A percentile compares a stretch with the other conserved stretches of the same genome.
phyloP scores from a whole-genome alignment of 1,140 invertebrate species.

The Zaprionus vittiger region DNA sequence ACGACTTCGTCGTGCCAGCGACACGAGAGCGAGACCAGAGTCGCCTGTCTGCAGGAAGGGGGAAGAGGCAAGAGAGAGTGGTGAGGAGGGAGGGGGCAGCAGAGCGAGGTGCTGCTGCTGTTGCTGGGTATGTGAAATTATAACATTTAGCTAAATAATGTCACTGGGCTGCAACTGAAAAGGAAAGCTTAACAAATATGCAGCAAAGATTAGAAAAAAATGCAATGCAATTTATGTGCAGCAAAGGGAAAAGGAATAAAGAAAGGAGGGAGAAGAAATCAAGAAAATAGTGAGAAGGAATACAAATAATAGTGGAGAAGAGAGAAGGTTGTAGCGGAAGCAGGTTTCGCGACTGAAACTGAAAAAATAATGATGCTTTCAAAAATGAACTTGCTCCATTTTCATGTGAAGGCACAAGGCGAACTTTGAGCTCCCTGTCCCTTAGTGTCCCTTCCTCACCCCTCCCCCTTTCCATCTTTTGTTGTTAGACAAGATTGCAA shows the following conservation, averaged over 20 bases:
- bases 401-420: constrained; percentile 16
- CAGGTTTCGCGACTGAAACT: constrained; percentile 32
- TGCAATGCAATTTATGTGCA: constrained; percentile 43
- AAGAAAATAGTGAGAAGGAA: not conserved
- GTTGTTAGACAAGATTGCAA: constrained; percentile 77
- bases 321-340: not conserved
- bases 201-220: constrained; percentile 62
- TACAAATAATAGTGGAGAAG: no score
- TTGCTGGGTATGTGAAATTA: constrained; percentile 56
- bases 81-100: not conserved
- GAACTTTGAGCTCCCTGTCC: constrained; percentile 59
- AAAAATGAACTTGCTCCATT: constrained; percentile 73
- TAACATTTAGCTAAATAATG: constrained; percentile 71
- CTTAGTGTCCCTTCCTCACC: not conserved
- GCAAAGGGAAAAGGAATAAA: constrained; percentile 7
- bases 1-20: constrained; percentile 59
- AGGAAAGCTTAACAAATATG: constrained; percentile 75
- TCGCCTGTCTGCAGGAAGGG: constrained; percentile 1
- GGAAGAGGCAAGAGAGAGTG: not conserved
- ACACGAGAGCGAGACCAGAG: constrained; percentile 25
- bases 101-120: not conserved
- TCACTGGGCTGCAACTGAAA: constrained; percentile 66
- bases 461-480: not conserved
- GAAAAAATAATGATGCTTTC: constrained; percentile 63
- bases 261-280: not conserved